These are phyloP conservation scores for Amazonetta brasiliensis DNA, from an alignment of 2,797 vertebrate species.

Conservation along the genomic window DNA sequence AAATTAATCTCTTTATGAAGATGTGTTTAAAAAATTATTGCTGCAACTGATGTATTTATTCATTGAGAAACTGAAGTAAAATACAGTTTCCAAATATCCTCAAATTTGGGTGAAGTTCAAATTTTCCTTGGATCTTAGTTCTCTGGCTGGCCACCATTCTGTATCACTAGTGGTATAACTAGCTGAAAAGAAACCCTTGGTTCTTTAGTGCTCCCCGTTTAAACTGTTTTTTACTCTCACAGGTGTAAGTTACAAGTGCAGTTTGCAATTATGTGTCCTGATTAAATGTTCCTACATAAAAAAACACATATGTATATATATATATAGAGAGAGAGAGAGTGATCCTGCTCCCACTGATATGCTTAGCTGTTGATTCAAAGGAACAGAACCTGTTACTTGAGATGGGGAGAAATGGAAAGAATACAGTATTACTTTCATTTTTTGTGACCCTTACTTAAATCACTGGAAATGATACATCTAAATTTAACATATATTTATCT, in stretches of 20 bases:
- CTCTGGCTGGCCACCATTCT: slow-evolving; percentile 35
- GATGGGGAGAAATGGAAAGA: background rate
- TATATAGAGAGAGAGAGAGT: background rate
- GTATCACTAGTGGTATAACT: slow-evolving; percentile 16
- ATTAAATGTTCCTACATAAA: background rate
- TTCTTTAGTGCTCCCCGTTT: background rate
- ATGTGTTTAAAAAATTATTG: background rate
- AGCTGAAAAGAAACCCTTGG: slow-evolving; percentile 38
- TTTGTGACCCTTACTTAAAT: background rate
- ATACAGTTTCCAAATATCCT: slow-evolving; percentile 38
- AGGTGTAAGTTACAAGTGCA: background rate
- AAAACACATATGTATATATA: background rate
- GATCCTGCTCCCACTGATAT: background rate
- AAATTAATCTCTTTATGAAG: background rate
- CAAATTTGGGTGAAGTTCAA: slow-evolving; percentile 38
- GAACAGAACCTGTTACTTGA: background rate
- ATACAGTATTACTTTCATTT: background rate
- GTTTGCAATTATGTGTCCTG: background rate
- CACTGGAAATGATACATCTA: background rate
- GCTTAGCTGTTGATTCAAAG: background rate
- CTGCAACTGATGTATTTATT: background rate
- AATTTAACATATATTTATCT: background rate
- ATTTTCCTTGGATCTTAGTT: slow-evolving; percentile 48
- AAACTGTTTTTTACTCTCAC: background rate
- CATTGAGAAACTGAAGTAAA: slow-evolving; percentile 27